A percentile compares a stretch with the other conserved stretches of the same genome.
Conservation (phyloP, 2,888 invertebrate genomes). For the Drosophila niveifrons region DNA sequence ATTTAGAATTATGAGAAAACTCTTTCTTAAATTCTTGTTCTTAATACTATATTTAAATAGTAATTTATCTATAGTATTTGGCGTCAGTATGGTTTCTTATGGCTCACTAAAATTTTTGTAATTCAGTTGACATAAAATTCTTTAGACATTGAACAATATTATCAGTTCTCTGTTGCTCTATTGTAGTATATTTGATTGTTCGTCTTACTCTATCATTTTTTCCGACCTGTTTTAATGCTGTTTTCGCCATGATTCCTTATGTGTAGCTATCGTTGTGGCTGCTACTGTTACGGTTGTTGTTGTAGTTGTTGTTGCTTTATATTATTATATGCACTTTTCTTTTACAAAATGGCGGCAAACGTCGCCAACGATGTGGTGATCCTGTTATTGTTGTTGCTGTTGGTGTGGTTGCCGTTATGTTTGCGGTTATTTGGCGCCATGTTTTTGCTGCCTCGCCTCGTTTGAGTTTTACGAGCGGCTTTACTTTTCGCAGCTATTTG, state of each 20-base stretch:
- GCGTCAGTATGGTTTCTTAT: no score
- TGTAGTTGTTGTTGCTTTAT: conserved; percentile 67
- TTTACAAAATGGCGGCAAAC: conserved; percentile 81
- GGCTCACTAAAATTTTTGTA: no score
- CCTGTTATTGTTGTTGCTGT: conserved; percentile 33
- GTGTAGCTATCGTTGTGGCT: conserved; percentile 30
- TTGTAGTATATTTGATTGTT: conserved; percentile 23
- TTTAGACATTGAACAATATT: no score
- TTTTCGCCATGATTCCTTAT: conserved; percentile 59
- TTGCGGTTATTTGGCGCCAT: conserved; percentile 83
- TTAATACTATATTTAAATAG: no score
- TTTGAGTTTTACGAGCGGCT: conserved; percentile 81
- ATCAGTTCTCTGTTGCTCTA: no score
- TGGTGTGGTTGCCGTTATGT: conserved; percentile 70
- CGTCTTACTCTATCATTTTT: conserved; percentile 1
- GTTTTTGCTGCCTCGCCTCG: conserved; percentile 78
- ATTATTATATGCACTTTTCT: conserved; percentile 81
- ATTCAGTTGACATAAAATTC: no score
- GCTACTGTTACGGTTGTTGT: conserved; percentile 27
- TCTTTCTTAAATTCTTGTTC: no score
- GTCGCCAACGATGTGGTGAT: conserved; percentile 68
- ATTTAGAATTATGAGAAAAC: no score
- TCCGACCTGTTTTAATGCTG: conserved; percentile 58
- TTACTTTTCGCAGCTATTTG: conserved; percentile 81
- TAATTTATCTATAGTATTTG: no score